A percentile compares a stretch with the other conserved stretches of the same genome.
These are phyloP conservation scores for Epinephelus cyanopodus DNA, from an alignment of 2,113 vertebrate species.

Conservation along the genomic window DNA sequence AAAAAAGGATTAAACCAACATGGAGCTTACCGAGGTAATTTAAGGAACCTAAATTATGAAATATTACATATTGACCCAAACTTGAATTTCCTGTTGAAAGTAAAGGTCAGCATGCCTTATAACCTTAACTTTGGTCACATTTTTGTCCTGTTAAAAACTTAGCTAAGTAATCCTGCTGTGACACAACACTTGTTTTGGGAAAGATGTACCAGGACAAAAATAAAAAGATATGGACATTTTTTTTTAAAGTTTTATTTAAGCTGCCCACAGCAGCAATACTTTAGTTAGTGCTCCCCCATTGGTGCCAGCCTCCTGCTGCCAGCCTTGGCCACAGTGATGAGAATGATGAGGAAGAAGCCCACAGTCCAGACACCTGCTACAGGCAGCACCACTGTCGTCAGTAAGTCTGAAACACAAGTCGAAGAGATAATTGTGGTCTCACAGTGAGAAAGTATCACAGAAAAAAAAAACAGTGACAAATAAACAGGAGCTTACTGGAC, in stretches of 20 bases:
- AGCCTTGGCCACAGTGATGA: slow-evolving; percentile 77
- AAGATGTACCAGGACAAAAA: background rate
- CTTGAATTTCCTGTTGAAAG: background rate
- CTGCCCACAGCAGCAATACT: background rate
- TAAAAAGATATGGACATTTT: background rate
- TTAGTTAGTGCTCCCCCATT: background rate
- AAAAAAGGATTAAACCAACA: no score
- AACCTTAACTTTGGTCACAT: background rate
- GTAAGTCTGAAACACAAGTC: slow-evolving; percentile 57
- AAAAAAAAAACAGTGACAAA: background rate
- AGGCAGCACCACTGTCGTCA: slow-evolving; percentile 70
- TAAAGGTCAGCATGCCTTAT: background rate
- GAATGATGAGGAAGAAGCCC: slow-evolving; percentile 76
- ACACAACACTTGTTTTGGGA: background rate
- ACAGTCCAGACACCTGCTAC: slow-evolving; percentile 73
- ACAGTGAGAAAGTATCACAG: background rate
- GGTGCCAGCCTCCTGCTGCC: slow-evolving; percentile 57
- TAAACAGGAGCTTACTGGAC: slow-evolving; percentile 61
- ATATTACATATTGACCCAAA: no score
- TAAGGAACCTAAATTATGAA: no score
- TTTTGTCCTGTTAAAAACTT: background rate
- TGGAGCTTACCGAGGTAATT: no score
- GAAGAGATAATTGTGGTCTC: background rate
- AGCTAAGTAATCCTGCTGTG: background rate
- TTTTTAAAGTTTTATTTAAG: slow-evolving; percentile 54